Conservation (phyloP, 1,140 invertebrate genomes). For the Episyrphus balteatus region DNA sequence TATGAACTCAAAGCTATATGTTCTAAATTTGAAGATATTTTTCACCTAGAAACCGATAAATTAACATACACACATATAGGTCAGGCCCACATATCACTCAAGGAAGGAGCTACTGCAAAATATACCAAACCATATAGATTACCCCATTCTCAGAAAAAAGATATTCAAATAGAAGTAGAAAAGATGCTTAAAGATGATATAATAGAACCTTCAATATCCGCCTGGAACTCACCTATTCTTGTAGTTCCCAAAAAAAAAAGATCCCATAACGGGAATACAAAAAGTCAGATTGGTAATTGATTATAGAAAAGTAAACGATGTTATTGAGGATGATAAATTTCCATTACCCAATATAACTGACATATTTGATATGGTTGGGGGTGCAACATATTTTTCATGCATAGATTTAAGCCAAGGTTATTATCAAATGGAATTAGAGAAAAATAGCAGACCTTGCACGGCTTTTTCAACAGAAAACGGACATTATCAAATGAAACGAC, state of each 20-base stretch:
- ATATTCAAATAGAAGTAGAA: neutral
- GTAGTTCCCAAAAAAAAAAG: too few relatives aligned
- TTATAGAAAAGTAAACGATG: conserved; percentile 2
- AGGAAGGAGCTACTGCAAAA: neutral
- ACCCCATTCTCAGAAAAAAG: conserved; percentile 1
- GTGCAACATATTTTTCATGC: conserved; percentile 1
- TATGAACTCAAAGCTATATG: too few relatives aligned
- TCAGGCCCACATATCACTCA: too few relatives aligned
- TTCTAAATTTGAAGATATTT: too few relatives aligned
- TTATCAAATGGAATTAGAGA: neutral
- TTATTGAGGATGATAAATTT: conserved; percentile 1
- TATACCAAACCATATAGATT: neutral
- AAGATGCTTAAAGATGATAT: too few relatives aligned
- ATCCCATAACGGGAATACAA: neutral
- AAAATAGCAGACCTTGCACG: too few relatives aligned
- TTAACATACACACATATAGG: neutral
- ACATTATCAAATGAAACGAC: too few relatives aligned
- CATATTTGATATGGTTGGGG: conserved; percentile 1
- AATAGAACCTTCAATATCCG: too few relatives aligned
- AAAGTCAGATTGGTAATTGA: neutral
- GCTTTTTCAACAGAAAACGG: too few relatives aligned
- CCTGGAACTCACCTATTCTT: too few relatives aligned
- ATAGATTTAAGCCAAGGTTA: conserved; percentile 1
- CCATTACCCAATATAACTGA: conserved; percentile 3
- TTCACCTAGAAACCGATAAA: neutral